phyloP scores from a whole-genome alignment of 1,140 invertebrate genomes.

The Bathynomus jamesi region DNA sequence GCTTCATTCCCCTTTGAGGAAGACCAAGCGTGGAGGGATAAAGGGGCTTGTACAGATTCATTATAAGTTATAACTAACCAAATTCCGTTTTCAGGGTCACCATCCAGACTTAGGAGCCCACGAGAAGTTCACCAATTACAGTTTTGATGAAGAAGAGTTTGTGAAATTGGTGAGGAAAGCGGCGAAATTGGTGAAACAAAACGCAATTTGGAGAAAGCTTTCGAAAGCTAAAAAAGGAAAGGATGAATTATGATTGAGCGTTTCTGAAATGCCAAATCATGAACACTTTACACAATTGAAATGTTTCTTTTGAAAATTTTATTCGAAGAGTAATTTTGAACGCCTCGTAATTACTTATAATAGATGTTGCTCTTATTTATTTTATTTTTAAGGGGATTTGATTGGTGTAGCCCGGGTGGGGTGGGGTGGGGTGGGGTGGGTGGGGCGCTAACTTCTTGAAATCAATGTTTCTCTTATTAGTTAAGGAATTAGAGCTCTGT shows the following conservation, averaged over 20 bases:
- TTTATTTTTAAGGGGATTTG: too few species aligned
- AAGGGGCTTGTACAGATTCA: background rate
- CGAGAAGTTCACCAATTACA: slow-evolving; percentile 94
- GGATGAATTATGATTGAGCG: background rate
- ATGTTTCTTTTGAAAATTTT: too few species aligned
- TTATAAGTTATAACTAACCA: background rate
- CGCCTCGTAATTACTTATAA: too few species aligned
- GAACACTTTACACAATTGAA: too few species aligned
- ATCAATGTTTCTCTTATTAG: too few species aligned
- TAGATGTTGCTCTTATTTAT: too few species aligned
- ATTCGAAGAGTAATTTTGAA: too few species aligned
- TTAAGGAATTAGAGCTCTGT: too few species aligned
- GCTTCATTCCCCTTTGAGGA: background rate
- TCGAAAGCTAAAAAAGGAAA: background rate
- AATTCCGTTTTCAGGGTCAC: slow-evolving; percentile 22
- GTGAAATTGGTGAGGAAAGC: slow-evolving; percentile 62
- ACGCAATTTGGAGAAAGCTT: slow-evolving; percentile 18
- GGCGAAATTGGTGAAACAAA: slow-evolving; percentile 56
- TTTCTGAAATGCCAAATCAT: too few species aligned
- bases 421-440: too few species aligned
- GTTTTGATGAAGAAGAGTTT: slow-evolving; percentile 83
- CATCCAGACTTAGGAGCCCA: slow-evolving; percentile 53
- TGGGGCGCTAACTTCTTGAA: too few species aligned
- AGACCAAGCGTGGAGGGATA: background rate
- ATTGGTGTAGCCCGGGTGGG: too few species aligned